Percentiles rank a stretch among this genome's conserved stretches.
Evolutionary conservation across 2,797 vertebrate species (phyloP).

Genomic region (Pteronotus mesoamericanus): DNA sequence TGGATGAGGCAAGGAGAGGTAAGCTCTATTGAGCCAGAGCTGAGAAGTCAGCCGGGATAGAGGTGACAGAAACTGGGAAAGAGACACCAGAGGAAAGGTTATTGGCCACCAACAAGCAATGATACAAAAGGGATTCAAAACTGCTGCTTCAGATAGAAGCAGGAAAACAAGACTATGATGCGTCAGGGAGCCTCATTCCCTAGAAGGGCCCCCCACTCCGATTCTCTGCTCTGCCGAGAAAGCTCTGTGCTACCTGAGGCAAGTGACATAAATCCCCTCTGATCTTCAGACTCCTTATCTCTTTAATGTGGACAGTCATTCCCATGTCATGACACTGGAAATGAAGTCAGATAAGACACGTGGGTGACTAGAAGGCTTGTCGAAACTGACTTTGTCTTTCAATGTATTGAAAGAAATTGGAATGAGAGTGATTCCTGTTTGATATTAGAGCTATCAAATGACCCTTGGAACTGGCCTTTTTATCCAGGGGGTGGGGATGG

Average conservation of each 20-base stretch:
- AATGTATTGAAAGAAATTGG: not conserved
- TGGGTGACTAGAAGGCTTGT: not conserved
- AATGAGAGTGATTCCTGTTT: not conserved
- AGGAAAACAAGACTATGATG: conserved; percentile 58
- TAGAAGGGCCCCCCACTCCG: not conserved
- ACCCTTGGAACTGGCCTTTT: not conserved
- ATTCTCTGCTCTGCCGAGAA: not conserved
- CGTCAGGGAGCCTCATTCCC: conserved; percentile 51
- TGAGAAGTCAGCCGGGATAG: conserved; percentile 69
- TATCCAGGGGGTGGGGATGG: not conserved
- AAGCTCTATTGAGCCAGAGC: conserved; percentile 66
- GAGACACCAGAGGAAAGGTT: conserved; percentile 65
- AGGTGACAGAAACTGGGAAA: conserved; percentile 57
- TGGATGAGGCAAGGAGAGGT: conserved; percentile 72
- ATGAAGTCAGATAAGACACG: not conserved
- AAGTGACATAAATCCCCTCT: not conserved
- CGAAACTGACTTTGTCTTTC: not conserved
- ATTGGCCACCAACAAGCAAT: conserved; percentile 66
- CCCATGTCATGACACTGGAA: not conserved
- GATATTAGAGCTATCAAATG: not conserved
- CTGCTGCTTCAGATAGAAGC: conserved; percentile 64
- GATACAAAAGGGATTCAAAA: conserved; percentile 69
- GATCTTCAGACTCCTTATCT: not conserved
- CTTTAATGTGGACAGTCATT: not conserved
- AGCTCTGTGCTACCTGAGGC: not conserved